Conservation (phyloP, 2,888 invertebrate genomes). For the Zhuqinia jingwanae region DNA sequence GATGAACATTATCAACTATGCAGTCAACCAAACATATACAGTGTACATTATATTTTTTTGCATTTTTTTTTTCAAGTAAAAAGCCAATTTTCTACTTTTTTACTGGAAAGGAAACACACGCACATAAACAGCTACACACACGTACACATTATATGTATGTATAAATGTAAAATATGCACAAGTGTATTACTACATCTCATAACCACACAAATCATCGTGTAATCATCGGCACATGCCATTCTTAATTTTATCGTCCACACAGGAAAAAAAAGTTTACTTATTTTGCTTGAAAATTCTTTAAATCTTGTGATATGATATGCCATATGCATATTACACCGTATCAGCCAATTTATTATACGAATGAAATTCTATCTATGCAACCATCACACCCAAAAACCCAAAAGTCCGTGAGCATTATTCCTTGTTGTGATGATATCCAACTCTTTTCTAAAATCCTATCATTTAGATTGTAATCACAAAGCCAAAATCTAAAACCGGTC, state of each 20-base stretch:
- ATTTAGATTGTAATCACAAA: conserved; percentile 58
- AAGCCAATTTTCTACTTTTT: conserved; percentile 31
- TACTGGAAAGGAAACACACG: not conserved
- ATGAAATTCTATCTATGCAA: no score
- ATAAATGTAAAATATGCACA: not conserved
- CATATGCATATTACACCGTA: not conserved
- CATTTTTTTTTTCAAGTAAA: conserved; percentile 12
- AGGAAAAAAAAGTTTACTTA: not conserved
- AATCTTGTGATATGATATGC: not conserved
- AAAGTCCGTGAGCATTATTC: not conserved
- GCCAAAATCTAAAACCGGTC: conserved; percentile 56
- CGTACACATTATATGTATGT: not conserved
- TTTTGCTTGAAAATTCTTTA: not conserved
- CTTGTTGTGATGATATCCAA: not conserved
- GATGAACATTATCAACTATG: not conserved
- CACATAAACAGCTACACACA: conserved; percentile 7
- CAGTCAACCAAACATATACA: not conserved
- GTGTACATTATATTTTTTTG: not conserved
- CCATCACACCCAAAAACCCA: no score
- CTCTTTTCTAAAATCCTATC: conserved; percentile 31
- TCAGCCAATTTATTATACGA: no score
- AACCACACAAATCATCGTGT: conserved; percentile 56
- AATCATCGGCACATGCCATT: conserved; percentile 53
- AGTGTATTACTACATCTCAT: no score
- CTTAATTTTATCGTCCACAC: not conserved